A percentile compares a stretch with the other conserved stretches of the same genome.
Evolutionary conservation across 2,888 invertebrate genomes (phyloP).

Genomic region (Leucania comma): DNA sequence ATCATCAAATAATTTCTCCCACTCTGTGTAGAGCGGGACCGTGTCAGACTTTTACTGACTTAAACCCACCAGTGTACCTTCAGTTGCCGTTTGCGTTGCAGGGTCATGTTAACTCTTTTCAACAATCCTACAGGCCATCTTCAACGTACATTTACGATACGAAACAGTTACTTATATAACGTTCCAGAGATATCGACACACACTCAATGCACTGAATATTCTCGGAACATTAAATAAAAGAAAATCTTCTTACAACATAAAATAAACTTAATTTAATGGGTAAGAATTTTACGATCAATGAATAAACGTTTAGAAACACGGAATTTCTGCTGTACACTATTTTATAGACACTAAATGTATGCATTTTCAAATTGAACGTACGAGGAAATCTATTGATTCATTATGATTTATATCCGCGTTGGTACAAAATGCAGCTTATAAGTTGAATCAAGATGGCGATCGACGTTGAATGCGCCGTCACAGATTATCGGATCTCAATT

Average conservation of each 20-base stretch:
- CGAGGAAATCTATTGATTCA: not conserved
- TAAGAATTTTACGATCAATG: conserved; percentile 12
- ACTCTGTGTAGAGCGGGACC: no score
- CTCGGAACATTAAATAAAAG: conserved; percentile 17
- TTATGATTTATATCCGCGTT: not conserved
- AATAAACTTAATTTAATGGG: conserved; percentile 14
- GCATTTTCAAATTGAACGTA: not conserved
- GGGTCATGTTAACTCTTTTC: no score
- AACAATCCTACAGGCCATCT: no score
- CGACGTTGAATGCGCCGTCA: no score
- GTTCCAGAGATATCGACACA: conserved; percentile 4
- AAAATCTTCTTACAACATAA: conserved; percentile 24
- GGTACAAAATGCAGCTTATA: no score
- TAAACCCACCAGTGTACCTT: no score
- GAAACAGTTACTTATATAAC: conserved; percentile 16
- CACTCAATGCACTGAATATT: conserved; percentile 1
- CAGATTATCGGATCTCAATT: no score
- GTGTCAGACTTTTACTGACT: no score
- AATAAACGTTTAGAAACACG: conserved; percentile 13
- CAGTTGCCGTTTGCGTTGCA: no score
- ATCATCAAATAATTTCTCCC: no score
- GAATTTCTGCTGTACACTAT: conserved; percentile 2
- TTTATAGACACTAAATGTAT: conserved; percentile 1
- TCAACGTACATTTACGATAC: not conserved
- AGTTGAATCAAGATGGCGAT: no score